Evolutionary conservation across 2,888 invertebrate species (phyloP).

Genomic region (Coelinius sp.): DNA sequence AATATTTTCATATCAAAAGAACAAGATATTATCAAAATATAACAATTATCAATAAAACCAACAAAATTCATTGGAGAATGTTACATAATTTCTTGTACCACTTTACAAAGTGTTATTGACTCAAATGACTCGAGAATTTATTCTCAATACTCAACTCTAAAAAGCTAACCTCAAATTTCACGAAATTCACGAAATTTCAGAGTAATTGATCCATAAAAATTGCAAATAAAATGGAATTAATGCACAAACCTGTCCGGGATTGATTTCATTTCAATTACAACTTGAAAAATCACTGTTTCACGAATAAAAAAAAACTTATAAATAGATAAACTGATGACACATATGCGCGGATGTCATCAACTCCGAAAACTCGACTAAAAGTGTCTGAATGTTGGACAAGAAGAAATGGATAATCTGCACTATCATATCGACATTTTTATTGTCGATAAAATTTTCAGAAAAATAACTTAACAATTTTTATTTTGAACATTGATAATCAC

Average conservation of each 20-base stretch:
- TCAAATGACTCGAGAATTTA: background rate
- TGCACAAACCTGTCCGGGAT: conserved; percentile 59
- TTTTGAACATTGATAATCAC: too few species aligned
- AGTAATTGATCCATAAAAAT: conserved; percentile 1
- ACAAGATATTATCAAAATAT: background rate
- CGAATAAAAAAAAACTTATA: background rate
- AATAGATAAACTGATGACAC: too few species aligned
- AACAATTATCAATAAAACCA: background rate
- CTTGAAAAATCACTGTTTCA: background rate
- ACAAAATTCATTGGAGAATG: background rate
- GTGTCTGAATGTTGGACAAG: too few species aligned
- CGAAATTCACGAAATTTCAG: conserved; percentile 39
- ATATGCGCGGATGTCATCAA: too few species aligned
- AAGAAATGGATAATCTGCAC: too few species aligned
- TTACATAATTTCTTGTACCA: conserved; percentile 35
- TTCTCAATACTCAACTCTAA: conserved; percentile 55
- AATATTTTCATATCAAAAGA: background rate
- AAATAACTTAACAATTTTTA: too few species aligned
- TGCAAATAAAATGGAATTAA: background rate
- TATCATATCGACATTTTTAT: too few species aligned
- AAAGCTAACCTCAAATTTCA: conserved; percentile 58
- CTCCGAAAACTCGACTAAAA: too few species aligned
- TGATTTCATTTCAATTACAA: conserved; percentile 54
- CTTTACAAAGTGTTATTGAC: background rate
- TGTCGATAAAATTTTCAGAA: too few species aligned